Conservation (phyloP, 30 jellyfish, hydroid and myxozoan species). For the Aurelia sp. region DNA sequence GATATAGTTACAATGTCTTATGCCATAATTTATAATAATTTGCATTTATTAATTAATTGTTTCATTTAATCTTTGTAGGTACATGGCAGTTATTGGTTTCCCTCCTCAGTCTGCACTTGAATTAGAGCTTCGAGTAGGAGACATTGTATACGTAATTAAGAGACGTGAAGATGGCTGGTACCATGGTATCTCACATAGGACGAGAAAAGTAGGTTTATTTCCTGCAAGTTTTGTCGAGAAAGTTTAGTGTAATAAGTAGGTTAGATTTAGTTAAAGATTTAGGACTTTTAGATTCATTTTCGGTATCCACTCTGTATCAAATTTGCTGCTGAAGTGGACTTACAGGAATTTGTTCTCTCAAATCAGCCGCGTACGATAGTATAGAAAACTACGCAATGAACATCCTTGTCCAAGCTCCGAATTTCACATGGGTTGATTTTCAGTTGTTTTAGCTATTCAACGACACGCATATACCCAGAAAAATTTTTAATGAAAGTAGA, state of each 20-base stretch:
- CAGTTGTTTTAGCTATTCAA: no score
- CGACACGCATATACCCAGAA: no score
- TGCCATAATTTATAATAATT: background rate
- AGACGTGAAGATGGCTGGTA: constrained; percentile 93
- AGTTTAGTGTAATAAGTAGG: background rate
- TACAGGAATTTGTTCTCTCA: no score
- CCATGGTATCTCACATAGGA: constrained; percentile 86
- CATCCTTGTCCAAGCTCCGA: no score
- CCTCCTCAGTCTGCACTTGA: constrained; percentile 79
- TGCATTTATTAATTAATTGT: background rate
- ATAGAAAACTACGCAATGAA: no score
- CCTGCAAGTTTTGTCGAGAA: constrained; percentile 87
- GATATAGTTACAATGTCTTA: no score
- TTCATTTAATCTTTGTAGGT: constrained; percentile 41
- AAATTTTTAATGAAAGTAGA: no score
- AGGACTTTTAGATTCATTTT: no score
- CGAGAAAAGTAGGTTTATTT: constrained; percentile 86
- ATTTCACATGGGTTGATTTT: no score
- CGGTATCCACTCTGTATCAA: no score
- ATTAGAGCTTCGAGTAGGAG: constrained; percentile 86
- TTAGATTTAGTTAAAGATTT: background rate
- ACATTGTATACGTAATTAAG: constrained; percentile 65
- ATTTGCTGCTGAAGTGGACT: no score
- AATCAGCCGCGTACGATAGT: no score
- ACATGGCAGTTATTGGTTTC: constrained; percentile 76